phyloP scores from a whole-genome alignment of 2,888 invertebrate species.

The Mythimna ferrago region DNA sequence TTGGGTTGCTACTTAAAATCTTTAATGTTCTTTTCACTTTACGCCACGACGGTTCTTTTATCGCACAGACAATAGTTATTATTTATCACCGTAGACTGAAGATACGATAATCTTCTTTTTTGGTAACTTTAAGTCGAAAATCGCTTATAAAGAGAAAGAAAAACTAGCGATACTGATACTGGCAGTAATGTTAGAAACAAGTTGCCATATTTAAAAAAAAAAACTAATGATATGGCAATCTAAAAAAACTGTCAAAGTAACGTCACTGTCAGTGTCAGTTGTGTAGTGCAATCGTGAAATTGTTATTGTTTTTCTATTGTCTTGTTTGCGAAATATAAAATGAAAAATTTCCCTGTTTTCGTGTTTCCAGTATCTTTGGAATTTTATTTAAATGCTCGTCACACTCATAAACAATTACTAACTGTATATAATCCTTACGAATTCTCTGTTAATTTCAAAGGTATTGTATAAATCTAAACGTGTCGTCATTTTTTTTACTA shows the following conservation, averaged over 20 bases:
- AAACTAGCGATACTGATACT: no score
- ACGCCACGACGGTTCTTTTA: no score
- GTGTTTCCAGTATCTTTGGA: conserved; percentile 94
- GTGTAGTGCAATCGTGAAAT: conserved; percentile 59
- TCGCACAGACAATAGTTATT: no score
- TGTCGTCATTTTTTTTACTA: conserved; percentile 48
- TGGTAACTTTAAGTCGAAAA: neutral
- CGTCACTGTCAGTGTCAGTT: conserved; percentile 59
- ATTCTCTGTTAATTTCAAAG: conserved; percentile 95
- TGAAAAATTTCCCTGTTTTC: conserved; percentile 94
- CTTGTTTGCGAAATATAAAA: conserved; percentile 69
- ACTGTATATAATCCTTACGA: conserved; percentile 97
- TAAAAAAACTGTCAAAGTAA: conserved; percentile 16
- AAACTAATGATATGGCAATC: neutral
- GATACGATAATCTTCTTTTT: neutral
- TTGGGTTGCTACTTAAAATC: no score
- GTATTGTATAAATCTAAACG: conserved; percentile 79
- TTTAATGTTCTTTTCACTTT: no score
- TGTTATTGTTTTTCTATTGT: conserved; percentile 77
- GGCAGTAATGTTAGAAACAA: no score
- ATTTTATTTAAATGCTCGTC: conserved; percentile 94
- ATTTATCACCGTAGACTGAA: no score
- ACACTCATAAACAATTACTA: conserved; percentile 95
- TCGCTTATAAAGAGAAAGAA: neutral
- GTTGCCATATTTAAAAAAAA: no score